Evolutionary conservation across 2,888 invertebrate genomes (phyloP), one percentile per base, ranked within the genome.

Genomic region (Balanococcus diminutus): DNA sequence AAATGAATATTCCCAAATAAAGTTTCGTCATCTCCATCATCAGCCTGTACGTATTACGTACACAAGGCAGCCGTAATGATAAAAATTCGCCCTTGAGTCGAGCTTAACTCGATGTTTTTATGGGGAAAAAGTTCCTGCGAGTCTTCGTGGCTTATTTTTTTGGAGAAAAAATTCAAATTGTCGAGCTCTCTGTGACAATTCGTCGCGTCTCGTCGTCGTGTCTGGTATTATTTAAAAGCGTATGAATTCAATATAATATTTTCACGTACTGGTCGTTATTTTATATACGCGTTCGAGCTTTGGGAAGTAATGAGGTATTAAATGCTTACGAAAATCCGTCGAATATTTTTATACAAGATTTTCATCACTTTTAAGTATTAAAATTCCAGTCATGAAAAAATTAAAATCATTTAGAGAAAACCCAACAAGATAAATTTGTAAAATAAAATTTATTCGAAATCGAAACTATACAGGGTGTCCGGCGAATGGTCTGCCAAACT

Each of bases 71-170:
- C n/a, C n/a, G n/a, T n/a, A 67, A 67, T 67, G 14, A 67, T 67
- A 67, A 67, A 67, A 67, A 67, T 67, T 67, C 61, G 61, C 61
- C 61, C 61, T 67, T 67, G 61, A 67, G 61, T 14, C 61, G 61
- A 2, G 9, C 51, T 25, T 28, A 25, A 25, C 14, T 1, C 3
- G 61, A 14, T 67, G 28, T 67, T 67, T 67, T 25, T 28, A 28
- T 28, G 51, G 3, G 19, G 19, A 67, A n/a, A 25, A 67, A 67
- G 61, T 67, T 67, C 61, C 28, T 67, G 11, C 11, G 19, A 3
- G n/a, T n/a, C 19, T 19, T 51, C 46, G n/a, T 51, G 16, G 46
- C n/a, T n/a, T 51, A n/a, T 51, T 51, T 51, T 51, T 19, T n/a
- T n/a, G n/a, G n/a, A n/a, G 51, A 51, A 51, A 51, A 51, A 51